phyloP scores from a whole-genome alignment of 2,113 vertebrate genomes.

The Paracanthobrama guichenoti region DNA sequence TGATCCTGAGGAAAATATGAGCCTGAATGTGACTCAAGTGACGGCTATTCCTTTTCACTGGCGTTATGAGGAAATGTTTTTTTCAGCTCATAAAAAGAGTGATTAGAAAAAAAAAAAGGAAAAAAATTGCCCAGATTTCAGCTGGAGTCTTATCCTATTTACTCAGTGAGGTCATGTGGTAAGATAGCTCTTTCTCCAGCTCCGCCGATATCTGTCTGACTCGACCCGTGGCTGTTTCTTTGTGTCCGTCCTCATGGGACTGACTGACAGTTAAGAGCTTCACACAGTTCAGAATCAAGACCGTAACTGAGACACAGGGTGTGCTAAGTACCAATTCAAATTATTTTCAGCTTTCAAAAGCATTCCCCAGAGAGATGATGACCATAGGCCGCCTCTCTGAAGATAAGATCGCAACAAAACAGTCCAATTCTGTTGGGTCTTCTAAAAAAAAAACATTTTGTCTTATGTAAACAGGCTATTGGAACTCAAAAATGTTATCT shows the following conservation, averaged over 20 bases:
- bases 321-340: constrained; percentile 7
- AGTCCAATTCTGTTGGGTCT: too few relatives aligned
- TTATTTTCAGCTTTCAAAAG: constrained; percentile 25
- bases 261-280: constrained; percentile 29
- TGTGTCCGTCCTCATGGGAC: constrained; percentile 24
- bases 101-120: constrained; percentile 26
- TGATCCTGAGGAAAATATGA: constrained; percentile 31
- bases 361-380: constrained; percentile 10
- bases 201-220: background rate
- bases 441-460: background rate
- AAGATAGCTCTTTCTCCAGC: constrained; percentile 12
- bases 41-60: constrained; percentile 22
- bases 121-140: constrained; percentile 36
- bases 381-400: background rate
- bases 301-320: background rate
- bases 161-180: constrained; percentile 45
- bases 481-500: background rate
- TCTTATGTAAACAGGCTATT: background rate
- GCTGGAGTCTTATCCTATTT: constrained; percentile 47
- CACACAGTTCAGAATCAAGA: constrained; percentile 38
- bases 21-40: constrained; percentile 10
- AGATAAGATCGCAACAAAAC: background rate
- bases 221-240: constrained; percentile 6
- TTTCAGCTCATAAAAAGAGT: background rate
- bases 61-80: constrained; percentile 5